Evolutionary conservation across 2,888 invertebrate genomes (phyloP), one percentile per base, ranked within the genome.

Genomic region (Catocala nupta): DNA sequence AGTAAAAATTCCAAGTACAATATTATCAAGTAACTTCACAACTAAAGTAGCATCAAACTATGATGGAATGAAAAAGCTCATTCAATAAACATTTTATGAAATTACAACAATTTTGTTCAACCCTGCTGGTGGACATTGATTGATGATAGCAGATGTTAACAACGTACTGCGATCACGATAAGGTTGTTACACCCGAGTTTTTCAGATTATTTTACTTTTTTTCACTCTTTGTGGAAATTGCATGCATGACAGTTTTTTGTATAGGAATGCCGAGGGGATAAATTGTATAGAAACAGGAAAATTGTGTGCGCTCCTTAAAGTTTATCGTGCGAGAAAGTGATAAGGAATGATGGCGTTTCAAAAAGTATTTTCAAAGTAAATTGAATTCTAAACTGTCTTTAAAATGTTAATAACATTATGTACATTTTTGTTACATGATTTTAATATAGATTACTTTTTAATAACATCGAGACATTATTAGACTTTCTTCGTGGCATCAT

Each of bases 91-190:
- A 62, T 70, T 77, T 81, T 82, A 80, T 81, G 62, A 77, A 81
- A 84, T 81, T 80, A 82, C 80, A 70, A 75, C 71, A 78, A 78
- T 78, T 77, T 73, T 39, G 73, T 70, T 68, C 77, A 79, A 73
- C 78, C 80, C 78, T 79, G 66, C 49, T 52, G 53, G 50, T 55
- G 69, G 87, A 87, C 87, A 73, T 86, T 87, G 88, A 88, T 88
- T 83, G 86, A 88, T 88, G 83, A 73, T 59, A 75, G 69, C 71
- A 71, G 81, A 83, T 86, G 86, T 87, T 83, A 86, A 85, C 85
- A 86, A 73, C 81, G 75, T 77, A 73, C 78, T 80, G 71, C 77
- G 82, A 88, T 86, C 85, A 77, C 75, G 88, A 87, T 88, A 87
- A 81, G 85, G 87, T 81, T 86, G 82, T 75, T 70, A 73, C 81